Conservation (phyloP, 2,888 invertebrate genomes). For the Ochropleura leucogaster region DNA sequence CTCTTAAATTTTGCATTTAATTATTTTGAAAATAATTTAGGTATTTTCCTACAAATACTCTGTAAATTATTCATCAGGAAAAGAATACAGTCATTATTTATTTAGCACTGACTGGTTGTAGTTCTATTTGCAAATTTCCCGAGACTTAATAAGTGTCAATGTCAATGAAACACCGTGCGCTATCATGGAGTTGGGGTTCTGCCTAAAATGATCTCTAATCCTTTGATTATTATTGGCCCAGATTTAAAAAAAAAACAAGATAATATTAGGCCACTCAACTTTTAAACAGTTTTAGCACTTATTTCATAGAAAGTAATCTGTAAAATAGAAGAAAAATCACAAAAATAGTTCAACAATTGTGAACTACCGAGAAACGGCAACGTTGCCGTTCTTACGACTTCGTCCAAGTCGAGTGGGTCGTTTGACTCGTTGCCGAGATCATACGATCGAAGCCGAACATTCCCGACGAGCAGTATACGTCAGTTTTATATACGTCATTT, state of each 20-base stretch:
- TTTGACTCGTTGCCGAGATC: conserved; percentile 73
- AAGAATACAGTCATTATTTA: neutral
- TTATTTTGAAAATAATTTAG: neutral
- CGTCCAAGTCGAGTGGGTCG: conserved; percentile 75
- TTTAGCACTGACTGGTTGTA: neutral
- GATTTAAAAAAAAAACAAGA: conserved; percentile 10
- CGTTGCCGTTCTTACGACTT: conserved; percentile 84
- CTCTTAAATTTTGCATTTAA: neutral
- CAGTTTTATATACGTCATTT: conserved; percentile 70
- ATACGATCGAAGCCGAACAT: conserved; percentile 73
- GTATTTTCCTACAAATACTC: neutral
- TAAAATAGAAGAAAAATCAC: conserved; percentile 39
- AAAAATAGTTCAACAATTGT: conserved; percentile 57
- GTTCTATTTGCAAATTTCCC: conserved; percentile 1
- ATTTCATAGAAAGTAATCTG: conserved; percentile 2
- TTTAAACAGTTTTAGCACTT: neutral
- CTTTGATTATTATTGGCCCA: conserved; percentile 9
- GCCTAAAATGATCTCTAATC: conserved; percentile 8
- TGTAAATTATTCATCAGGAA: neutral
- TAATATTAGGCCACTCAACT: neutral
- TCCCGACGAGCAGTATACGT: conserved; percentile 72
- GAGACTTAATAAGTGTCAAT: conserved; percentile 23
- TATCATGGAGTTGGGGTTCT: conserved; percentile 28
- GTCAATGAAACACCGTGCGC: conserved; percentile 8
- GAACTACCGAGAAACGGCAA: conserved; percentile 73